These are phyloP conservation scores for Rhinoderma darwinii DNA, from an alignment of 2,113 vertebrate genomes.

Conservation along the genomic window DNA sequence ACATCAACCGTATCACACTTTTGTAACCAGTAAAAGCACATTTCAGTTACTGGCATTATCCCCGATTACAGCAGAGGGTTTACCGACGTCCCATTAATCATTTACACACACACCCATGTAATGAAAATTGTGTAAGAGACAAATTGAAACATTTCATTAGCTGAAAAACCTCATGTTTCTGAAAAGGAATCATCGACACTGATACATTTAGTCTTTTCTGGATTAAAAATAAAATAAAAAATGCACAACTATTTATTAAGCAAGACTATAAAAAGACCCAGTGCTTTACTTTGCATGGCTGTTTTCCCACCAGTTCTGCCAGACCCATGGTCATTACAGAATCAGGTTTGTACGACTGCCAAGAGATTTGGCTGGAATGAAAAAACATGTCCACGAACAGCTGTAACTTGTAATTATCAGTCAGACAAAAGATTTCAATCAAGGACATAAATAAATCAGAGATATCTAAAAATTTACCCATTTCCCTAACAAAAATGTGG, in stretches of 20 bases:
- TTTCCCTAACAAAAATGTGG: neutral
- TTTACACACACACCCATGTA: neutral
- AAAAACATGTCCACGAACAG: constrained; percentile 34
- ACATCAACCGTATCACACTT: neutral
- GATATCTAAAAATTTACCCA: constrained; percentile 5
- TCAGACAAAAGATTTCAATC: constrained; percentile 32
- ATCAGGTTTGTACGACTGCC: constrained; percentile 18
- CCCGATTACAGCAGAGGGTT: neutral
- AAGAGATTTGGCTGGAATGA: constrained; percentile 47
- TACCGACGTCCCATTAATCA: neutral
- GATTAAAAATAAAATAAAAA: neutral
- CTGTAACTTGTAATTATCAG: constrained; percentile 34
- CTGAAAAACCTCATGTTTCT: neutral
- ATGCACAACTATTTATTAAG: neutral
- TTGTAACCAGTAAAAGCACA: no score
- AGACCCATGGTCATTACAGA: constrained; percentile 4
- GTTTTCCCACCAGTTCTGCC: constrained; percentile 21
- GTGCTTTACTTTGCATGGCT: neutral
- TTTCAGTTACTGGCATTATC: neutral
- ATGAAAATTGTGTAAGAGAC: neutral
- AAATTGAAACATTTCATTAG: neutral
- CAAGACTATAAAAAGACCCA: neutral
- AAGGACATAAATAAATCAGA: neutral
- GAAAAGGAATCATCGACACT: neutral
- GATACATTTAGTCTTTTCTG: neutral